These are phyloP conservation scores for Spinus olivaceus DNA, from an alignment of 2,797 vertebrate species.

Conservation along the genomic window DNA sequence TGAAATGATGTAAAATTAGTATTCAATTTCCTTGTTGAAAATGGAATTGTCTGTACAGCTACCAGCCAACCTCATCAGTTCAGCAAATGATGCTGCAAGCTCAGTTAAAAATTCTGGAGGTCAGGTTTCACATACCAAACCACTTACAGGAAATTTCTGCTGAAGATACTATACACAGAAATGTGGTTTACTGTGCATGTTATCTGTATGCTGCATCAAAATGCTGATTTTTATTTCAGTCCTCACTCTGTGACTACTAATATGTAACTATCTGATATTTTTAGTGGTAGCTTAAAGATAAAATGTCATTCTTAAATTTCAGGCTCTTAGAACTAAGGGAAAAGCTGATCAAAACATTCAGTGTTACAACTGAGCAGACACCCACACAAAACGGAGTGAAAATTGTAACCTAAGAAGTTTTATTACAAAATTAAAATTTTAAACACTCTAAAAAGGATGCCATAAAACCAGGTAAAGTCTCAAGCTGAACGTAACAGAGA, in stretches of 20 bases:
- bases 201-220: neutral
- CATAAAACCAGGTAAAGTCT: neutral
- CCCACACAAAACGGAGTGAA: neutral
- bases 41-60: neutral
- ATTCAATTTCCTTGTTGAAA: neutral
- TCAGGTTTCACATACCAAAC: neutral
- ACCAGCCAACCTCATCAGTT: neutral
- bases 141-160: neutral
- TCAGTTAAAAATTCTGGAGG: neutral
- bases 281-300: neutral
- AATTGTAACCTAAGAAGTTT: neutral
- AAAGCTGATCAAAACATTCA: neutral
- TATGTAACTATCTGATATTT: neutral
- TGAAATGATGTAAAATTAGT: neutral
- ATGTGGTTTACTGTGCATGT: neutral
- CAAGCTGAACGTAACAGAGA: neutral
- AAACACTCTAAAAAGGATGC: neutral
- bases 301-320: neutral
- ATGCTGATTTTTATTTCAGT: neutral
- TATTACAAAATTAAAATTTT: neutral
- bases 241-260: neutral
- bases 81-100: neutral
- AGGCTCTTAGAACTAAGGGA: neutral
- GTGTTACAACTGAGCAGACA: neutral
- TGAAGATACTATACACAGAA: neutral